Base-by-base conservation (phyloP, 2,888 invertebrate species). In the Acleris emargana region DNA sequence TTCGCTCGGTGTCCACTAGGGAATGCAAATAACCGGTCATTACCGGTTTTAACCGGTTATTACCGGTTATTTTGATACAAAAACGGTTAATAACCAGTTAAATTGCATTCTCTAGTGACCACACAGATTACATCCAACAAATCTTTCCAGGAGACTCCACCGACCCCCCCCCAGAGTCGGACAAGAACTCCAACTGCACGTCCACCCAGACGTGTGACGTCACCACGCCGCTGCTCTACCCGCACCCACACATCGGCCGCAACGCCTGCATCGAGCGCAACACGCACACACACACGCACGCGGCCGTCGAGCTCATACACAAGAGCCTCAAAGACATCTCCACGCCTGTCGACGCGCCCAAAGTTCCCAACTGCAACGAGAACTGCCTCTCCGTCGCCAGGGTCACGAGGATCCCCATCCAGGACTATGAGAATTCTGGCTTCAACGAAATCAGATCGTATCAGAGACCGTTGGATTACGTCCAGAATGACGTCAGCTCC, bases 191-290 rank as follows among this genome's bases (percentile, higher is more conserved):
- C 0, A 92, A 91, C 75, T 84, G 84, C 63, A 82, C 79, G 0
- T 57, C 71, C 0, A 67, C 73, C 0, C 82, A 80, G 38, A 69
- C 71, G 1, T 84, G 87, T 72, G 90, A 89, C 76, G 88, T 87
- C 64, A 82, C 83, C 5, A 87, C 88, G 2, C 95, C 95, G 43
- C 87, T 97, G 52, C 78, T 89, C 0, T 88, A 86, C 79, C 80
- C 89, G 0, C 97, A 96, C 78, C 96, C 97, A 0, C 96, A 97
- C 84, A 97, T 97, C 82, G 98, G 97, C 1, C 93, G 96, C 32
- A 98, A 97, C 91, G 95, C 96, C 11, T 98, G 97, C 84, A 97
- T 97, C 82, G 97, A 97, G 11, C 94, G 96, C 0, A 91, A 91
- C 78, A 90, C 90, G 11, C 84, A 84, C 71, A 97, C 87, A 85